phyloP scores from a whole-genome alignment of 2,113 vertebrate species.

The Talpa occidentalis region DNA sequence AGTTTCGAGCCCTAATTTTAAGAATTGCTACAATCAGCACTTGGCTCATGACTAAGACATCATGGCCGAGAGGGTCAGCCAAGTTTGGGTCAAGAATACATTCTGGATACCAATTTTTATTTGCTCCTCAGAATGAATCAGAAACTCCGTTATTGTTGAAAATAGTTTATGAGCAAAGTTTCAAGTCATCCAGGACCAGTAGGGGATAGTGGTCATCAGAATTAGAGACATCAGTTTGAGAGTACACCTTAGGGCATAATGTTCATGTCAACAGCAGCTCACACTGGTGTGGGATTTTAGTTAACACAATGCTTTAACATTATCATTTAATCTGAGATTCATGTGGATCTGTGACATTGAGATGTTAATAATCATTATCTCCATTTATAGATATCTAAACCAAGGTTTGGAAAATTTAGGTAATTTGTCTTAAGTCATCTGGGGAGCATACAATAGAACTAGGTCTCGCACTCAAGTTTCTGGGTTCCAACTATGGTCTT shows the following conservation, averaged over 20 bases:
- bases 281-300: not conserved
- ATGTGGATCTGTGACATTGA: not conserved
- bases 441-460: not conserved
- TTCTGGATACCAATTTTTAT: not conserved
- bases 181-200: not conserved
- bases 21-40: not conserved
- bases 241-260: not conserved
- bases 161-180: not conserved
- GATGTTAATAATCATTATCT: not conserved
- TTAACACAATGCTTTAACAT: not conserved
- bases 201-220: not conserved
- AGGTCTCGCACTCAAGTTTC: not conserved
- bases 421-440: constrained; percentile 21
- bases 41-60: constrained; percentile 9
- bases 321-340: constrained; percentile 22
- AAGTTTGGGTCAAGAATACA: constrained; percentile 2
- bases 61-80: not conserved
- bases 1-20: not conserved
- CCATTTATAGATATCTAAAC: constrained; percentile 44
- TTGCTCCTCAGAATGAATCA: not conserved
- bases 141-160: not conserved
- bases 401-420: not conserved
- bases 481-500: not conserved
- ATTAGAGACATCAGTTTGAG: not conserved
- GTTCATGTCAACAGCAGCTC: not conserved